A percentile compares a stretch with the other conserved stretches of the same genome.
These are phyloP conservation scores for Trachymyrmex septentrionalis DNA, from an alignment of 1,140 invertebrate genomes.

Conservation along the genomic window DNA sequence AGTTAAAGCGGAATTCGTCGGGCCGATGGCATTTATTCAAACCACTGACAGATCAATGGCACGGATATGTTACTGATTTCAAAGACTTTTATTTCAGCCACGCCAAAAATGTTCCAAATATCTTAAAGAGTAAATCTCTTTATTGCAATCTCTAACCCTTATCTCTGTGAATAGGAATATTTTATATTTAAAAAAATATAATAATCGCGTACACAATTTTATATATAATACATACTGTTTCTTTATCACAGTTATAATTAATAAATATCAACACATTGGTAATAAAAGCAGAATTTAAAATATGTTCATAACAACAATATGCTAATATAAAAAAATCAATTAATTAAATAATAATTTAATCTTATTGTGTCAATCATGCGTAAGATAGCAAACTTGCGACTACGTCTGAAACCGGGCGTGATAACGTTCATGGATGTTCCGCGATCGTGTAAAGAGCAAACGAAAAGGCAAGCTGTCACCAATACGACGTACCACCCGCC, in stretches of 20 bases:
- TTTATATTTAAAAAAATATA: background rate
- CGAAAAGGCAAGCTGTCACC: constrained; percentile 71
- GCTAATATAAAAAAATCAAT: background rate
- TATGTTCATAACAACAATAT: background rate
- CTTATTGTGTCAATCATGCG: background rate
- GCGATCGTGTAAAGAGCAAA: constrained; percentile 63
- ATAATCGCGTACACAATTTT: background rate
- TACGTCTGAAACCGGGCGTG: constrained; percentile 7
- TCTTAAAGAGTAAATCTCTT: constrained; percentile 1
- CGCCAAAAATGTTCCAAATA: constrained; percentile 19
- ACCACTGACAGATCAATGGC: constrained; percentile 1
- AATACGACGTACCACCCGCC: constrained; percentile 60
- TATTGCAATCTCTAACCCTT: background rate
- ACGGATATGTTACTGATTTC: constrained; percentile 13
- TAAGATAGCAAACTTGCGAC: background rate
- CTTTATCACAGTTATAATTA: background rate
- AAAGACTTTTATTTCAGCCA: constrained; percentile 40
- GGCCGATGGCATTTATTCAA: constrained; percentile 8
- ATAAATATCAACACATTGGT: background rate
- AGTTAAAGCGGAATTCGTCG: constrained; percentile 72
- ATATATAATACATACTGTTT: background rate
- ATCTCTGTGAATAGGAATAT: background rate
- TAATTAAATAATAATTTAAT: constrained; percentile 36
- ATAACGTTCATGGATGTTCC: constrained; percentile 47
- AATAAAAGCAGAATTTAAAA: constrained; percentile 17